Conservation (phyloP, 2,888 invertebrate species). For the Timema podura region DNA sequence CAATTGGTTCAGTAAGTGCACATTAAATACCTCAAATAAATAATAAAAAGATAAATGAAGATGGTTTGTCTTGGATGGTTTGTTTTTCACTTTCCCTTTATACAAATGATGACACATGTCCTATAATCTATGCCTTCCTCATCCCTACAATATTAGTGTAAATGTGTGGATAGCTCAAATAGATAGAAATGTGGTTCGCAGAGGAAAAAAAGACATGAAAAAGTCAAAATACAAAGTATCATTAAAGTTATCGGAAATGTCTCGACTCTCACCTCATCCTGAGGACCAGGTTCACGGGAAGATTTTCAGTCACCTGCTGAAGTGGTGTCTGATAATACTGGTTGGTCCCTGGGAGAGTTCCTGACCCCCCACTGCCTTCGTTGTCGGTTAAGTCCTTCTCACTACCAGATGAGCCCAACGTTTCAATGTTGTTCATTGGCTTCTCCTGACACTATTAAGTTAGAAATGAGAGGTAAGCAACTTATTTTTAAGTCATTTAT, state of each 20-base stretch:
- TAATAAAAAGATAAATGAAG: too few relatives aligned
- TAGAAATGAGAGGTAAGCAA: too few relatives aligned
- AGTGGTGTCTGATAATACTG: background rate
- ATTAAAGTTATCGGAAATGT: background rate
- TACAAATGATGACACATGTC: too few relatives aligned
- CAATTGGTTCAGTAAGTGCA: too few relatives aligned
- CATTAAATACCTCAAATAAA: too few relatives aligned
- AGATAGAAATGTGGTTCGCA: background rate
- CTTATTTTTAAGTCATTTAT: too few relatives aligned
- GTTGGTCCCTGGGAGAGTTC: slow-evolving; percentile 28
- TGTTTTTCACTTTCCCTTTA: too few relatives aligned
- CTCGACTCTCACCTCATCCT: slow-evolving; percentile 66
- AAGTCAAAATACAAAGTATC: too few relatives aligned
- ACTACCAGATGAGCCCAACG: slow-evolving; percentile 43
- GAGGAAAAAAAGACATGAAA: slow-evolving; percentile 17
- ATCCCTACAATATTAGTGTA: too few relatives aligned
- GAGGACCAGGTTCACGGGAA: slow-evolving; percentile 65
- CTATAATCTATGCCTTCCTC: too few relatives aligned
- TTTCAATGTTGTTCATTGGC: slow-evolving; percentile 49
- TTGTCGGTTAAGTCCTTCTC: slow-evolving; percentile 44
- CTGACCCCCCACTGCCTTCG: slow-evolving; percentile 40
- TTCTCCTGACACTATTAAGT: slow-evolving; percentile 33
- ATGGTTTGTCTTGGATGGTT: too few relatives aligned
- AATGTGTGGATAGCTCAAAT: too few relatives aligned
- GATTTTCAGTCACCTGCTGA: slow-evolving; percentile 17